phyloP scores from a whole-genome alignment of 2,888 invertebrate species.

The Tipula helvola region DNA sequence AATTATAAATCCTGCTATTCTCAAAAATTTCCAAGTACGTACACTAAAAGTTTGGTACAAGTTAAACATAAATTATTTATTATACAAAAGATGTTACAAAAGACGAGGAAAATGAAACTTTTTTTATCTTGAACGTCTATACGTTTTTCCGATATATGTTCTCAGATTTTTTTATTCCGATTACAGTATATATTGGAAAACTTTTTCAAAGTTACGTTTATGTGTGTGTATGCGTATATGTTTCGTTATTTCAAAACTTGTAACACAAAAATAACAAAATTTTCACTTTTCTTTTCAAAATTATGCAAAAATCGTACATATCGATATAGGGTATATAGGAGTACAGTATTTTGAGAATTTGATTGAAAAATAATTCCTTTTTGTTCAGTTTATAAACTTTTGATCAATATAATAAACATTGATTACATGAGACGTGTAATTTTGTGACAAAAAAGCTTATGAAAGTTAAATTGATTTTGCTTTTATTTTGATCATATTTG shows the following conservation, averaged over 20 bases:
- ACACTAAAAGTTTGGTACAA: background rate
- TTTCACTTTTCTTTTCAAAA: background rate
- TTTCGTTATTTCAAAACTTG: background rate
- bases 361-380: background rate
- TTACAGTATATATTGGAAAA: background rate
- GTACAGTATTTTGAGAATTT: background rate
- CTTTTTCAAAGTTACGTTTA: background rate
- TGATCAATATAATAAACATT: constrained; percentile 1
- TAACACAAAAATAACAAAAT: background rate
- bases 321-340: background rate
- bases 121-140: background rate
- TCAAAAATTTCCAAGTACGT: background rate
- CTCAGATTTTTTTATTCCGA: background rate
- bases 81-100: background rate
- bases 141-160: background rate
- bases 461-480: background rate
- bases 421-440: background rate
- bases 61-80: constrained; percentile 4
- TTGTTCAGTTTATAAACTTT: background rate
- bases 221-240: background rate
- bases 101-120: background rate
- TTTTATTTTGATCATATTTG: background rate
- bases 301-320: background rate
- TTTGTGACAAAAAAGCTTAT: background rate
- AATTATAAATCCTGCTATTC: background rate